Evolutionary conservation across 2,888 invertebrate genomes (phyloP).

Genomic region (Apotomis betuletana): DNA sequence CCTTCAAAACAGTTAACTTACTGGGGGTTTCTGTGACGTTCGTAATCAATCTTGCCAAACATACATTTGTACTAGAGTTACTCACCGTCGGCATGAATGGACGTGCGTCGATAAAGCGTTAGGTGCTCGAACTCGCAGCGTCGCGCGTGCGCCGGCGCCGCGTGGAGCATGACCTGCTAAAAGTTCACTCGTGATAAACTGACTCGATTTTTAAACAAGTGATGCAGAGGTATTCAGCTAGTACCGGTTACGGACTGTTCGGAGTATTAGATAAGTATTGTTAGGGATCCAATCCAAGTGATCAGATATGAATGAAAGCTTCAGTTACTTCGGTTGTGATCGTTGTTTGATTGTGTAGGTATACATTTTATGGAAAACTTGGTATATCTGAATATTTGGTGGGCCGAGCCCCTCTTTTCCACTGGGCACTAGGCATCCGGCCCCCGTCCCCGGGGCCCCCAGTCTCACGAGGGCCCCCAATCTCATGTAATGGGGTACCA

Average conservation of each 20-base stretch:
- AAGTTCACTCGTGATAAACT: conserved; percentile 5
- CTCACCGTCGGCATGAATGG: background rate
- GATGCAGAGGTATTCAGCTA: background rate
- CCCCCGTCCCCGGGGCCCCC: too few species aligned
- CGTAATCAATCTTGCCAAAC: background rate
- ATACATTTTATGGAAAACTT: too few species aligned
- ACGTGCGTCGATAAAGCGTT: background rate
- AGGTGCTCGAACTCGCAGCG: background rate
- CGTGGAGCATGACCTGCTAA: background rate
- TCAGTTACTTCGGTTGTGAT: too few species aligned
- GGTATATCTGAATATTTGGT: too few species aligned
- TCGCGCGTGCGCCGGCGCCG: background rate
- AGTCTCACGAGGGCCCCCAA: too few species aligned
- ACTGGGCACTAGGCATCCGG: too few species aligned
- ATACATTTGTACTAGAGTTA: background rate
- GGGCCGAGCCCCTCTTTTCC: too few species aligned
- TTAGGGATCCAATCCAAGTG: too few species aligned
- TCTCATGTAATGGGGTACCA: too few species aligned
- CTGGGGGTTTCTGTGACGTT: background rate
- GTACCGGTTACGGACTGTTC: background rate
- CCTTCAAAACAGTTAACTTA: background rate
- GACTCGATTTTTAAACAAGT: background rate
- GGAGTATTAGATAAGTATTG: too few species aligned
- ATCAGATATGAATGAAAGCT: too few species aligned
- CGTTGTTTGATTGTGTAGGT: too few species aligned